A percentile compares a stretch with the other conserved stretches of the same genome.
Evolutionary conservation across 2,797 vertebrate genomes (phyloP).

Genomic region (Centroberyx gerrardi): DNA sequence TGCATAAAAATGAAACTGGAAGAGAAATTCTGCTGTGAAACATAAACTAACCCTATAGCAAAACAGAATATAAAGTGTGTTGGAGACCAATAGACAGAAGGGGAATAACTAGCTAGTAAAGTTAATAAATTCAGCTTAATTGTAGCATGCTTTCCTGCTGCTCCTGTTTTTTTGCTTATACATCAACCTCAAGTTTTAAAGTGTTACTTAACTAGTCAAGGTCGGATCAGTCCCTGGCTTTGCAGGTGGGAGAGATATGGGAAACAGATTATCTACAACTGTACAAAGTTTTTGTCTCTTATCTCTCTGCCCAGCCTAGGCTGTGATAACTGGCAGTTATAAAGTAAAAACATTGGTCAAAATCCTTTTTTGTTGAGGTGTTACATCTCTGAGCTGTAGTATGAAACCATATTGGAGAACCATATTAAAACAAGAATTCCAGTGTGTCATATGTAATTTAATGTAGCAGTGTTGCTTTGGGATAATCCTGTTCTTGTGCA

Average conservation of each 20-base stretch:
- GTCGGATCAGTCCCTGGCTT: not conserved
- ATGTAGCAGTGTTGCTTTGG: not conserved
- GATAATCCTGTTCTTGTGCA: not conserved
- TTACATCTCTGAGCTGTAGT: not conserved
- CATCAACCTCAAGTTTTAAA: not conserved
- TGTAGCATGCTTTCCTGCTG: not conserved
- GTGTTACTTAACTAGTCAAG: not conserved
- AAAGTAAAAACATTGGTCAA: slow-evolving; percentile 32
- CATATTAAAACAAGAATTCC: slow-evolving; percentile 22
- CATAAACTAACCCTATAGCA: slow-evolving; percentile 39
- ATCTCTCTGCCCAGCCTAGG: not conserved
- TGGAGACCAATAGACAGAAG: too few relatives aligned
- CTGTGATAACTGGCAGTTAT: slow-evolving; percentile 24
- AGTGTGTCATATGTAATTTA: slow-evolving; percentile 23
- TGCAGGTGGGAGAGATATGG: not conserved
- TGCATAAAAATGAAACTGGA: slow-evolving; percentile 70
- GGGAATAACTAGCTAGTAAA: too few relatives aligned
- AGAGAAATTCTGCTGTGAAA: slow-evolving; percentile 39
- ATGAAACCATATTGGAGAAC: not conserved
- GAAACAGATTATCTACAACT: not conserved
- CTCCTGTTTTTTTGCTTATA: not conserved
- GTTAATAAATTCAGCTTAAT: not conserved
- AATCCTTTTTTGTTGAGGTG: slow-evolving; percentile 29
- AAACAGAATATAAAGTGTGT: not conserved
- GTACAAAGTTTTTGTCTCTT: not conserved